Evolutionary conservation across 2,113 vertebrate genomes (phyloP), one percentile per base, ranked within the genome.

Genomic region (Trogon surrucura): DNA sequence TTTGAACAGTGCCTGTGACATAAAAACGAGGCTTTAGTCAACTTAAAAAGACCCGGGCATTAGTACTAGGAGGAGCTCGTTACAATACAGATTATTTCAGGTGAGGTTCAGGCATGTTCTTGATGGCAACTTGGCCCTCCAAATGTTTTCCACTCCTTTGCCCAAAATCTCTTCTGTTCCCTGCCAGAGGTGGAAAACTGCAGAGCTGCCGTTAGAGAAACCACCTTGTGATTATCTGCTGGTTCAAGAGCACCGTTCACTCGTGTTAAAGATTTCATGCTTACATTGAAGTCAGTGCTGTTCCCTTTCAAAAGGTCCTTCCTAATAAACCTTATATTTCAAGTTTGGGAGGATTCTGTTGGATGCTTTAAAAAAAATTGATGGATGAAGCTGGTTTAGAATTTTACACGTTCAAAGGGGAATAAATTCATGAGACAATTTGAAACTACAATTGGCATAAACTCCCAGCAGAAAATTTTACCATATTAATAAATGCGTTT

Each of bases 361-460:
- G 29, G 34, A 34, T 73, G 20, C 48, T 77, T 81, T 5, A 51
- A 65, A 78, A 47, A 45, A 17, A 66, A 23, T 23, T 2, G 23
- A 78, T 88, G 36, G 60, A 47, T 84, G 72, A 83, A 66, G 18
- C 48, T 32, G 41, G 85, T 84, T 71, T 91, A 89, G 88, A 62
- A 48, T 96, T 85, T 80, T 90, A 60, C 2, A 0, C 19, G 18
- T 85, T 94, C 48, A 87, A 71, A 82, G 66, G 45, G 34, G 91
- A 87, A 56, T 36, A 2, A 78, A 87, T 81, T 91, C 15, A 45
- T 57, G 65, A 79, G 47, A 50, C 51, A 86, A 81, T 54, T 61
- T 86, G 72, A 69, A 93, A 60, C 45, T 91, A 60, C 51, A 88
- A 12, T 74, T 84, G 77, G 44, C n/a, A 27, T 78, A 64, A 96